phyloP scores from a whole-genome alignment of 2,113 vertebrate species.

The Lipotes vexillifer region DNA sequence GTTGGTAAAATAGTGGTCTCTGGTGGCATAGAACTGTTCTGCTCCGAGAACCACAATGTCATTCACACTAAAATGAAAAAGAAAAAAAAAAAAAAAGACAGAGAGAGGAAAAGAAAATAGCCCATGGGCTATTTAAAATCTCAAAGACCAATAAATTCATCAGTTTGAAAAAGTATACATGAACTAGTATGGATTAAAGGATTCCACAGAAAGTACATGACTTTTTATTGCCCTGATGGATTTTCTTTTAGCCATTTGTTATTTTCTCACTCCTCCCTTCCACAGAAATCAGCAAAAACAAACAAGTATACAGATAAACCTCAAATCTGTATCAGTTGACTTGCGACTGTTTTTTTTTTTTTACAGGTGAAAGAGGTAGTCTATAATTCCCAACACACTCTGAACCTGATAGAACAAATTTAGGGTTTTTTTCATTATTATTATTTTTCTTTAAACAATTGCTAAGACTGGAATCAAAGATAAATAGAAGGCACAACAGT shows the following conservation, averaged over 20 bases:
- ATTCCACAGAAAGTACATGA: not conserved
- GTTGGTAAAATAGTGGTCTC: conserved; percentile 88
- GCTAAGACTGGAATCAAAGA: conserved; percentile 72
- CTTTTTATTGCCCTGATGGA: not conserved
- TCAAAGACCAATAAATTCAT: not conserved
- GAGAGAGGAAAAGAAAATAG: not conserved
- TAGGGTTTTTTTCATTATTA: conserved; percentile 75
- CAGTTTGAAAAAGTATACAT: not conserved
- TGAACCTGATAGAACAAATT: conserved; percentile 83
- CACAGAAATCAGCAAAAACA: not conserved
- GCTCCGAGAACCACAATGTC: conserved; percentile 89
- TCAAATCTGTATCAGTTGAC: not conserved
- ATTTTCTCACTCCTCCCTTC: not conserved
- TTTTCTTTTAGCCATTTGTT: conserved; percentile 3
- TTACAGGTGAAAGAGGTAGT: not conserved
- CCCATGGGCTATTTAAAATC: not conserved
- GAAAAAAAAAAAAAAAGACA: not conserved
- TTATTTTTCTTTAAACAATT: conserved; percentile 77
- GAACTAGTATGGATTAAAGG: not conserved
- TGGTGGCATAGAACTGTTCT: conserved; percentile 94
- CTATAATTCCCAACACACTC: conserved; percentile 75
- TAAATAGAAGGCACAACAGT: conserved; percentile 91
- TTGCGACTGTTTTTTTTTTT: not conserved
- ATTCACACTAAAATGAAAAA: conserved; percentile 84
- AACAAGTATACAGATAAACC: not conserved